Evolutionary conservation across 2,888 invertebrate species (phyloP), one percentile per base, ranked within the genome.

Genomic region (Oligia fasciuncula): DNA sequence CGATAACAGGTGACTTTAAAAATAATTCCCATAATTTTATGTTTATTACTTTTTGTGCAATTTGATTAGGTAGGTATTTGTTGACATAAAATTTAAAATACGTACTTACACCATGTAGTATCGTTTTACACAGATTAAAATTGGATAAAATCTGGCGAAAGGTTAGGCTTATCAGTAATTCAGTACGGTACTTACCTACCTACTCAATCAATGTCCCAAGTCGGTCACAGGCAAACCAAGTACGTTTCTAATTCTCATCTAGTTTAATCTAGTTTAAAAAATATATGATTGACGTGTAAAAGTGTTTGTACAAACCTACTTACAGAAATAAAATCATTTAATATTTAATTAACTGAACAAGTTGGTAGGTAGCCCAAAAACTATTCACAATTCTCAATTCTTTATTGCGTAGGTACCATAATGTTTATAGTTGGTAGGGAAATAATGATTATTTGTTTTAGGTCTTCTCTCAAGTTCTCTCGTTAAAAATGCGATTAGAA

Each of bases 1-100:
- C 91, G 98, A 98, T 88, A 96, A 94, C 91, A 97, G 97, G 98
- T 98, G 97, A 94, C 97, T 92, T 80, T 82, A 60, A 4, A 19
- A 57, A 62, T 60, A 35, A 5, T 62, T 62, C 17, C 57, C 13
- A 49, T 23, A 29, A 14, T 70, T 60, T 69, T 40, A 17, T 19
- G 6, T 68, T 14, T 46, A 29, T 4, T 17, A 35, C 57, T 51
- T n/a, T 43, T 17, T 17, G 8, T 66, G 35, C n/a, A 46, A 19
- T 60, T 67, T 60, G 1, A 29, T 35, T 46, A 35, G 2, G 11
- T 51, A 46, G 9, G 14, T 54, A 66, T 79, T 60, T 11, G 40
- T 78, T 14, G 19, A 35, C 9, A 0, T 57, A 68, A 1, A 14
- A 17, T 79, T 54, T 2, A 14, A 46, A 43, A 29, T 23, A 57